Base-by-base conservation (phyloP, 2,888 invertebrate species). In the Hipparchia semele region DNA sequence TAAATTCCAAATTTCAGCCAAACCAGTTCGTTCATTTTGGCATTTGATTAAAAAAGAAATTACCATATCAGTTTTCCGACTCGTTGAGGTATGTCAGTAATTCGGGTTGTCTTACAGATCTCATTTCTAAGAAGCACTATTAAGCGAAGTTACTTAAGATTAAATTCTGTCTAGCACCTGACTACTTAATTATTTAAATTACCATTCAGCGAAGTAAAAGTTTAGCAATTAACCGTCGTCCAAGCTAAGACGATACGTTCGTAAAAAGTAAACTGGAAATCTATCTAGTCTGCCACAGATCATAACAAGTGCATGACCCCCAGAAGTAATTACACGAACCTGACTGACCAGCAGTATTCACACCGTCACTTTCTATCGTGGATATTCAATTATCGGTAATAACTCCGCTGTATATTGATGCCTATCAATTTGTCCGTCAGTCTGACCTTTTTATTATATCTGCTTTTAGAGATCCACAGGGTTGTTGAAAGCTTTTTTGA, bases 361-460 rank as follows among this genome's bases (percentile, higher is more conserved):
- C 81, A 81, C 81, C 79, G 77, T 81, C 82, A 80, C 81, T 81
- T 81, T 81, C 78, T 70, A 78, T 79, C 90, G 89, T 89, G 86
- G 88, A 82, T 84, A 87, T 91, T 91, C 90, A 91, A 91, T 91
- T 90, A 90, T 82, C 72, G 80, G 85, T 87, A 87, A 90, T 90
- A 88, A 86, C 86, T 69, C 54, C 82, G 83, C 81, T 60, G 12
- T 84, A 84, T 86, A 84, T 86, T 83, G 87, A 85, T 84, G 86
- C 83, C 87, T 86, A 90, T 89, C 87, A 89, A 88, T 89, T 88
- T 89, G 86, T 87, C 83, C 82, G 86, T 84, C 84, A 82, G 79
- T 74, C 78, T 82, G 80, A 83, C 75, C 70, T 78, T 76, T 76
- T 77, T 78, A 77, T 77, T 74, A 75, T 66, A 58, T 66, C 66